These are phyloP conservation scores for Phalacrocorax brasilianus DNA, from an alignment of 2,113 vertebrate genomes.

Conservation along the genomic window DNA sequence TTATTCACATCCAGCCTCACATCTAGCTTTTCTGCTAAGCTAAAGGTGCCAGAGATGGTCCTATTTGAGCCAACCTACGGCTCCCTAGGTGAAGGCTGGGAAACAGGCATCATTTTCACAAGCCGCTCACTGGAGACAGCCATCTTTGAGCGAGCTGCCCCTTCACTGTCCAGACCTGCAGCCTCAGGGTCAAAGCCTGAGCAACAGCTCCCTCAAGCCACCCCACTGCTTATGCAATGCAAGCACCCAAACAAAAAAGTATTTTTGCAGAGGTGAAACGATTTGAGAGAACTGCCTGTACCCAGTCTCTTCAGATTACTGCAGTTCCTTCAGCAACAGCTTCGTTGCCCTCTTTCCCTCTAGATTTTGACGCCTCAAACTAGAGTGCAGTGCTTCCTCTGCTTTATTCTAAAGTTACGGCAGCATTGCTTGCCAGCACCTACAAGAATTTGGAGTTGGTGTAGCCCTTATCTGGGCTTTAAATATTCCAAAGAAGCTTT, in stretches of 20 bases:
- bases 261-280: not conserved
- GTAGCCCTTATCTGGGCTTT: not conserved
- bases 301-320: not conserved
- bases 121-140: not conserved
- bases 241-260: not conserved
- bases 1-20: slow-evolving; percentile 17
- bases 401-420: not conserved
- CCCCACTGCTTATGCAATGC: not conserved
- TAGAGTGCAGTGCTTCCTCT: not conserved
- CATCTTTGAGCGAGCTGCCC: not conserved
- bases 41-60: not conserved
- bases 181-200: not conserved
- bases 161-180: not conserved
- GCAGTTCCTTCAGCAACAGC: not conserved
- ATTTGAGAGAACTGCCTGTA: not conserved
- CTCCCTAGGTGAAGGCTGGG: not conserved
- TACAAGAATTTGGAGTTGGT: not conserved
- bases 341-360: not conserved
- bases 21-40: not conserved
- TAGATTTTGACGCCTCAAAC: not conserved
- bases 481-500: too few relatives aligned
- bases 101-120: not conserved
- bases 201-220: not conserved
- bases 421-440: not conserved
- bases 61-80: not conserved